Percentiles rank a stretch among this genome's conserved stretches.
Conservation (phyloP, 2,797 vertebrate species). For the Meriones psammophilus region DNA sequence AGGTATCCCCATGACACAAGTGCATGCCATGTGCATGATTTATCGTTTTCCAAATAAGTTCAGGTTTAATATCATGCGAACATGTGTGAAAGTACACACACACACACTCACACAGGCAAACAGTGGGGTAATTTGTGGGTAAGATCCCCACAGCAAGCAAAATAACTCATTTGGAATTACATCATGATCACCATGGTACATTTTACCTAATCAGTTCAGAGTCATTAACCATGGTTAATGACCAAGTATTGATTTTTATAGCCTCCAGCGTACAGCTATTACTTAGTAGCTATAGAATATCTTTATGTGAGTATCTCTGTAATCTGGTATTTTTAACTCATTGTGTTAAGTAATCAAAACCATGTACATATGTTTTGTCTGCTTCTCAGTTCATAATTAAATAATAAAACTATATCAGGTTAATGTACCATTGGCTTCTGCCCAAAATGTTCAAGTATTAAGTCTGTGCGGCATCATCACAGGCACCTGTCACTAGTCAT, state of each 20-base stretch:
- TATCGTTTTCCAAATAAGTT: not conserved
- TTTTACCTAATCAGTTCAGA: not conserved
- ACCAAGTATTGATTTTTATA: conserved; percentile 12
- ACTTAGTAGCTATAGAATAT: conserved; percentile 22
- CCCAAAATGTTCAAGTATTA: conserved; percentile 58
- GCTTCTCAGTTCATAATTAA: conserved; percentile 47
- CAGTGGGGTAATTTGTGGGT: not conserved
- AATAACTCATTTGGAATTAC: conserved; percentile 33
- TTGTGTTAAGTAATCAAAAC: conserved; percentile 55
- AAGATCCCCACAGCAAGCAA: not conserved
- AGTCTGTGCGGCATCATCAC: conserved; percentile 27
- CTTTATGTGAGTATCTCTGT: conserved; percentile 53
- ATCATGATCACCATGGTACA: not conserved
- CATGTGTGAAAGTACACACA: not conserved
- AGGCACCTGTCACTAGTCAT: conserved; percentile 59
- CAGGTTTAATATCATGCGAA: too few relatives aligned
- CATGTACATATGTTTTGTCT: conserved; percentile 52
- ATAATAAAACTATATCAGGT: conserved; percentile 56
- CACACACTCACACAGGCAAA: not conserved
- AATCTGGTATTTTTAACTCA: conserved; percentile 32
- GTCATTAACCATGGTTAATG: conserved; percentile 12
- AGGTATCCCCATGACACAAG: not conserved
- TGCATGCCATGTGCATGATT: not conserved
- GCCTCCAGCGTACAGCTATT: not conserved
- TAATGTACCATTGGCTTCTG: conserved; percentile 38